Percentiles rank a stretch among this genome's conserved stretches.
phyloP scores from a whole-genome alignment of 1,140 invertebrate genomes.

The Zaprionus camerounensis region DNA sequence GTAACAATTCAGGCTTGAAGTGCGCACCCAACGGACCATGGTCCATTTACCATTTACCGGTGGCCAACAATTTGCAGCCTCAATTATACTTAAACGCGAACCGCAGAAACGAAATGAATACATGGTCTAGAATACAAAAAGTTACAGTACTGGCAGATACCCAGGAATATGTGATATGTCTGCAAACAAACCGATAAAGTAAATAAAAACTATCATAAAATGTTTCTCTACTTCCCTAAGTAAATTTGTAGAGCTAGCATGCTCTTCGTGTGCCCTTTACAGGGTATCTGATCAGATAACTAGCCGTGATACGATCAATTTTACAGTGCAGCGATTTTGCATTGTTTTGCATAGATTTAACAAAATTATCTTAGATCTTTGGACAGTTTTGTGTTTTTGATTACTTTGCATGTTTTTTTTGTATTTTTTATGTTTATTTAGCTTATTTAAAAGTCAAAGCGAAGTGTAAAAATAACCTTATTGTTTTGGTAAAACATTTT shows the following conservation, averaged over 20 bases:
- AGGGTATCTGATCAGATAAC: constrained; percentile 29
- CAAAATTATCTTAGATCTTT: constrained; percentile 50
- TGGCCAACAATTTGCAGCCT: constrained; percentile 52
- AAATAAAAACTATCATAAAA: too few species aligned
- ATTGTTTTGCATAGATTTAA: constrained; percentile 52
- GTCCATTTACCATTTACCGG: constrained; percentile 61
- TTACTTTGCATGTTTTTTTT: constrained; percentile 43
- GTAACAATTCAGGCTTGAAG: constrained; percentile 70
- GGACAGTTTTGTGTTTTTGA: constrained; percentile 40
- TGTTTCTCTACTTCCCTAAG: too few species aligned
- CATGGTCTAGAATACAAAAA: neutral
- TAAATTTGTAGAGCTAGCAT: neutral
- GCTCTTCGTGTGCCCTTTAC: neutral
- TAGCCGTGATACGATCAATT: constrained; percentile 56
- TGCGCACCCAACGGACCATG: constrained; percentile 71
- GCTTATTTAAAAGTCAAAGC: constrained; percentile 34
- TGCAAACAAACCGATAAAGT: neutral
- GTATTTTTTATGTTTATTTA: constrained; percentile 36
- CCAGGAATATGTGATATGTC: neutral
- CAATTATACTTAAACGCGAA: constrained; percentile 43
- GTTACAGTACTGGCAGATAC: constrained; percentile 7
- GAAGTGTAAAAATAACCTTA: constrained; percentile 37
- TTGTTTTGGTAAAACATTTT: constrained; percentile 68
- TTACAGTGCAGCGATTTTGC: constrained; percentile 49
- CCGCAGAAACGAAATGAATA: constrained; percentile 15